These are phyloP conservation scores for Melanophora roralis DNA, from an alignment of 2,888 invertebrate species.

Conservation along the genomic window DNA sequence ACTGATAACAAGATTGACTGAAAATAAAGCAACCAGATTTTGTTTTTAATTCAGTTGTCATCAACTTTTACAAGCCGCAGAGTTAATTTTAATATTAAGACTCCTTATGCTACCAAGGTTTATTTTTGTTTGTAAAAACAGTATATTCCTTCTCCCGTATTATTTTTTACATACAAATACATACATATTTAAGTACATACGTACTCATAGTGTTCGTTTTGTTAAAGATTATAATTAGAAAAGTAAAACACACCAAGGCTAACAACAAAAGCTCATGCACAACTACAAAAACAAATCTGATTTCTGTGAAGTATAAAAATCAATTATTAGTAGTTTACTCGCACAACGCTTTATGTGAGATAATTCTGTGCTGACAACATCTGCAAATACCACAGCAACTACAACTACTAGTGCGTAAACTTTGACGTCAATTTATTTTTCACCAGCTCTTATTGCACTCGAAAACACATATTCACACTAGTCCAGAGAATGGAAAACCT, in stretches of 20 bases:
- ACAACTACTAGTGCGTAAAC: conserved; percentile 22
- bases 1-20: background rate
- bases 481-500: background rate
- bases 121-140: conserved; percentile 19
- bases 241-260: background rate
- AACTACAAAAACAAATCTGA: background rate
- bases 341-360: background rate
- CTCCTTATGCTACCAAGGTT: conserved; percentile 17
- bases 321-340: conserved; percentile 18
- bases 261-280: background rate
- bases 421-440: conserved; percentile 19
- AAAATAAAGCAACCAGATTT: background rate
- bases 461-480: background rate
- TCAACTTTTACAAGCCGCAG: background rate
- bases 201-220: background rate
- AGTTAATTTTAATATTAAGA: conserved; percentile 42
- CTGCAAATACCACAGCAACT: background rate
- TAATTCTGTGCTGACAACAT: background rate
- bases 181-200: background rate
- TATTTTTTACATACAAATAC: conserved; percentile 13
- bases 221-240: conserved; percentile 16
- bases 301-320: conserved; percentile 10
- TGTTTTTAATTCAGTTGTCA: conserved; percentile 6
- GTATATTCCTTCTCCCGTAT: background rate
- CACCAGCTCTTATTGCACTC: background rate